Conservation (phyloP, 2,888 invertebrate species). For the Pristionchus japonicus region DNA sequence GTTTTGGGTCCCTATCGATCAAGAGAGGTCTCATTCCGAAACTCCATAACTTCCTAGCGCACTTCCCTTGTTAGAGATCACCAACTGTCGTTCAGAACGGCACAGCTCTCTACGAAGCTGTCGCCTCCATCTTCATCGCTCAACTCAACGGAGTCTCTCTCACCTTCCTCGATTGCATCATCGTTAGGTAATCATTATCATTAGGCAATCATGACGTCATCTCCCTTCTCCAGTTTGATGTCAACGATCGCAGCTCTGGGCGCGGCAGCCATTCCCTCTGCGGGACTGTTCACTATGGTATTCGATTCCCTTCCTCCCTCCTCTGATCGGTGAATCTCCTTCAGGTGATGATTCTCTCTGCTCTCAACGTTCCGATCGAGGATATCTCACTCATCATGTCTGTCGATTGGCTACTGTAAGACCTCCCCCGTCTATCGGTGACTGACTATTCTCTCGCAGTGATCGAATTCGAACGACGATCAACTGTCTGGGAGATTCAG, state of each 20-base stretch:
- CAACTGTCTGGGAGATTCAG: conserved; percentile 42
- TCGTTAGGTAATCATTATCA: conserved; percentile 12
- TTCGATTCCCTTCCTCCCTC: neutral
- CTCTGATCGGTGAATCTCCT: neutral
- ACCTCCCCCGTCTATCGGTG: neutral
- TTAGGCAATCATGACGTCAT: no score
- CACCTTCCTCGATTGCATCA: conserved; percentile 9
- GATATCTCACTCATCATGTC: conserved; percentile 39
- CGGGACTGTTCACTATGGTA: conserved; percentile 44
- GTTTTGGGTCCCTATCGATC: no score
- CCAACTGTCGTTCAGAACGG: neutral
- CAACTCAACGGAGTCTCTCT: neutral
- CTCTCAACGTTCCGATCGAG: conserved; percentile 27
- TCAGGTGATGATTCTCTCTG: conserved; percentile 44
- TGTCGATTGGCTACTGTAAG: conserved; percentile 44
- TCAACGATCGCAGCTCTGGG: conserved; percentile 36
- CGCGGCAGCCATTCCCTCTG: conserved; percentile 40
- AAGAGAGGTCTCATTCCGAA: no score
- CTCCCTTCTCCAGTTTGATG: conserved; percentile 44
- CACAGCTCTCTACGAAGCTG: conserved; percentile 38
- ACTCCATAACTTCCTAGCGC: no score
- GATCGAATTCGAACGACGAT: conserved; percentile 15
- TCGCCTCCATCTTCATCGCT: conserved; percentile 41
- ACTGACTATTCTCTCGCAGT: neutral
- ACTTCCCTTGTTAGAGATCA: neutral